phyloP scores from a whole-genome alignment of 2,113 vertebrate species.

The Shinisaurus crocodilurus region DNA sequence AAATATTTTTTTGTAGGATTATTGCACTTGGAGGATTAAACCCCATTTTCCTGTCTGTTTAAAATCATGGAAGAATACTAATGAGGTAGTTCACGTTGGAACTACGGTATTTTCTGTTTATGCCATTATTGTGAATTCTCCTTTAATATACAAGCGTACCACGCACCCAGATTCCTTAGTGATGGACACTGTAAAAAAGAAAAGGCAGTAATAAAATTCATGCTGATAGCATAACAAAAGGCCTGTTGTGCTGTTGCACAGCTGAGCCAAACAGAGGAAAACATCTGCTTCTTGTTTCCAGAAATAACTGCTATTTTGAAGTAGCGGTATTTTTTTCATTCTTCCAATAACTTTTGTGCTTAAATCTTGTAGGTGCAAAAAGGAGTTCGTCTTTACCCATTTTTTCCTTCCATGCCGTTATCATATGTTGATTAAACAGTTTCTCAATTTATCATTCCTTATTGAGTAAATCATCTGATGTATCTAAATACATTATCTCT shows the following conservation, averaged over 20 bases:
- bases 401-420: not conserved
- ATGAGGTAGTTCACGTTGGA: conserved; percentile 19
- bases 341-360: conserved; percentile 57
- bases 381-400: conserved; percentile 10
- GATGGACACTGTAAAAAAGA: conserved; percentile 65
- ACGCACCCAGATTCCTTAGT: conserved; percentile 42
- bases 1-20: not conserved
- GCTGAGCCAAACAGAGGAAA: conserved; percentile 71
- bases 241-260: conserved; percentile 70
- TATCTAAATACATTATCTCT: not conserved
- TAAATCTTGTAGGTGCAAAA: conserved; percentile 61
- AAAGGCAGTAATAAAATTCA: conserved; percentile 69
- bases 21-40: not conserved
- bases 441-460: not conserved
- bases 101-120: conserved; percentile 9
- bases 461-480: not conserved
- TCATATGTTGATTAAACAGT: not conserved
- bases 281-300: conserved; percentile 77
- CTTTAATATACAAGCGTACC: conserved; percentile 5
- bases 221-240: conserved; percentile 73
- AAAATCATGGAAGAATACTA: conserved; percentile 37
- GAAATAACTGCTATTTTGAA: conserved; percentile 70
- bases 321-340: conserved; percentile 43
- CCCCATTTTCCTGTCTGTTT: conserved; percentile 10
- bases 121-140: conserved; percentile 6